Base-by-base conservation (phyloP, 35 echinoderm and acorn worm species). In the Acanthaster planci region DNA sequence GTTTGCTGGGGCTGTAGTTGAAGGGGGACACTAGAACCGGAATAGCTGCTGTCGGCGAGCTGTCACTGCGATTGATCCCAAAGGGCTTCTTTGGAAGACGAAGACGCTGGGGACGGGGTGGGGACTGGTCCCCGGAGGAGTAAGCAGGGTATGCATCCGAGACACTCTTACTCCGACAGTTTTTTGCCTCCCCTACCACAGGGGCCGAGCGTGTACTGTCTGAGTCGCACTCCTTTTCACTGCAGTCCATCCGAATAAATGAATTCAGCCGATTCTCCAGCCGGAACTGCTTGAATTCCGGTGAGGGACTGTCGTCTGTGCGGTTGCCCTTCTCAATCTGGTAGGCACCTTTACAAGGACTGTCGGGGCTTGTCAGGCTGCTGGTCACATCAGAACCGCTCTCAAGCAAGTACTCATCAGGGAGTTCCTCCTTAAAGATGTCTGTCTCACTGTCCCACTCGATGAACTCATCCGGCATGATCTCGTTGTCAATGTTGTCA, bases 1-100 rank as follows among this genome's bases (percentile, higher is more conserved):
- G 85, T 38, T 94, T 90, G 60, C 88, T 90, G 21, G 94, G 94
- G 52, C 96, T 99, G 92, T 99, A 99, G 84, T 99, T 99, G 79
- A 89, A 99, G 1, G 96, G 96, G 6, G 96, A 99, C 7, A 99
- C 96, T 51, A 99, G 34, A 7, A 92, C 96, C 40, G 96, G 92
- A 23, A 91, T 94, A 26, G 89, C 96, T 10, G 92, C 67, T 7
- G 87, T 86, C 31, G 96, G 91, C 21, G 96, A 94, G 8, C 76
- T 90, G 78, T 99, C 96, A 32, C 84, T 90, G 52, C 90, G 80
- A 34, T 92, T 84, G 51, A 97, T 87, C 36, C 94, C 94, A 76
- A 97, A 97, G 22, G 94, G 94, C 52, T 97, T 97, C 80, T 97
- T 89, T 50, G 94, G 94, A 23, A 97, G 87, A 3, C 81, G 78